Evolutionary conservation across 2,113 vertebrate genomes (phyloP), one percentile per base, ranked within the genome.

Genomic region (Motacilla tschutschensis): DNA sequence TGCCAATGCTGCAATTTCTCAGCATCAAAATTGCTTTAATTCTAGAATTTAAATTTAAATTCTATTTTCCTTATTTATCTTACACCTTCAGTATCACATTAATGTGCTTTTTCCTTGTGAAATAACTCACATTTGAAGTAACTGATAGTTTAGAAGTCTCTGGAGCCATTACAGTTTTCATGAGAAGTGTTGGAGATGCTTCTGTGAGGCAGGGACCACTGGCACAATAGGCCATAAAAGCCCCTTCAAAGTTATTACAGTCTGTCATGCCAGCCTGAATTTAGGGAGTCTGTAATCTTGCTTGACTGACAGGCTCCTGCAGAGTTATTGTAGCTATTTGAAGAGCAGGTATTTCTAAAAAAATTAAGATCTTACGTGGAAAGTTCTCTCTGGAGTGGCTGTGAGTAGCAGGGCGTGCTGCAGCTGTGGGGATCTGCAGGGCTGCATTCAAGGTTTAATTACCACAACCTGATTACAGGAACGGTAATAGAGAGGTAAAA

Each of bases 251-350:
- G 88, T 78, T 82, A 94, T 77, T 72, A 55, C 33, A 43, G 44
- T 43, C 75, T 71, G 60, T 53, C 72, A 46, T 33, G 53, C 82
- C 78, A 76, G 63, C 50, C 43, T 90, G 91, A 91, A 86, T 83
- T 88, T 84, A 75, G 69, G 66, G 16, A 83, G 17, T 38, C 57
- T 91, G 58, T 93, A 85, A 93, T 91, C 78, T 54, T 53, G 20
- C 35, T 71, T 93, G 92, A 93, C 41, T 87, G 92, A 80, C 78
- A 88, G 33, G 51, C 65, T 76, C 87, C 80, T 58, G 63, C 51
- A 60, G 85, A 91, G 80, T 41, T 80, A 66, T 58, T 92, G 83
- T 70, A 60, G 64, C 69, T 88, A 43, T 85, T 31, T 77, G 83
- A 83, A 76, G 80, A 82, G 25, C 31, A 69, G 33, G 47, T 72